Evolutionary conservation across 2,797 vertebrate species (phyloP), one percentile per base, ranked within the genome.

Genomic region (Discoglossus pictus): DNA sequence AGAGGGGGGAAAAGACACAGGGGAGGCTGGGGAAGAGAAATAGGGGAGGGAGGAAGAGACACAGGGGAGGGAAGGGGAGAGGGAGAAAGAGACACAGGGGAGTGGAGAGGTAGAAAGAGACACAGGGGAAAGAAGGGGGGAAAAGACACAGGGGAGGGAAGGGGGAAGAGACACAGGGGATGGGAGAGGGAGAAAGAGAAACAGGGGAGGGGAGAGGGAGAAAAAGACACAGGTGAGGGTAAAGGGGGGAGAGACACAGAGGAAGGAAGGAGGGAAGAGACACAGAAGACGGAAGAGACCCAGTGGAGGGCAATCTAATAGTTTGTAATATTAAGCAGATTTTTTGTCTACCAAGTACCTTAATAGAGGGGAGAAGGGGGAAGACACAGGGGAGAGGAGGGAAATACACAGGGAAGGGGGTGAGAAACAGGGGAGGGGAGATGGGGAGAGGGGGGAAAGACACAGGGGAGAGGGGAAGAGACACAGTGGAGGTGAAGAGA

Each of bases 371-470:
- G 39, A 42, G 8, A 7, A 42, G 5, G 5, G 8, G 8, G 5
- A 42, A 42, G 39, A 42, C 6, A 42, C 4, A 42, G 5, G 39
- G 5, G 8, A 7, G 11, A 11, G 12, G 1, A 15, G 15, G 27
- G 21, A n/a, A 11, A 42, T 13, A 2, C 6, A 5, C 15, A 63
- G 23, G 16, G 17, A 13, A 36, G 18, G 34, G 12, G 15, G 25
- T 16, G 50, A 38, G 35, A 18, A 73, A 74, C 71, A 79, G 86
- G 87, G 80, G 81, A 85, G 84, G 68, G 72, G 63, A 71, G 65
- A 43, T 18, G 53, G 73, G 76, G 78, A 68, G 66, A 74, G 60
- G 31, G 65, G 76, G 60, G 63, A 35, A 21, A 31, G n/a, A 36
- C 4, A 7, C 17, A 53, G 44, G 60, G 73, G 68, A 24, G 13